Evolutionary conservation across 1,140 invertebrate species (phyloP).

Genomic region (Homalodisca vitripennis): DNA sequence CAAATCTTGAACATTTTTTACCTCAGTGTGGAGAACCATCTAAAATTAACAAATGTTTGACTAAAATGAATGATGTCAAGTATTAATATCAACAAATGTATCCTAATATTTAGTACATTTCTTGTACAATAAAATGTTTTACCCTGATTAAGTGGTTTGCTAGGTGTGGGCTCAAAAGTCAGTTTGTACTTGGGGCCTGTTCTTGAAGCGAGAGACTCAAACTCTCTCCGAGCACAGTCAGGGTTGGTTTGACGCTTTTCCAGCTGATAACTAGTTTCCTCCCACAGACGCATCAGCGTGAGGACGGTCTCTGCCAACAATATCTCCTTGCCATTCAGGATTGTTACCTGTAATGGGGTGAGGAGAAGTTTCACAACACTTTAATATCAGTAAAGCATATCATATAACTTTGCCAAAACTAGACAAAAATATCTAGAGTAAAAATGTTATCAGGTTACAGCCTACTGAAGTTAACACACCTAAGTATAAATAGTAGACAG

Average conservation of each 20-base stretch:
- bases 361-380: not conserved
- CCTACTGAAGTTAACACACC: too few species aligned
- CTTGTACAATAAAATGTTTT: too few species aligned
- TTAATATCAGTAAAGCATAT: not conserved
- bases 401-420: not conserved
- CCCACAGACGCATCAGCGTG: conserved; percentile 80
- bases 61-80: too few species aligned
- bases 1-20: too few species aligned
- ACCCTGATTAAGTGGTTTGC: not conserved
- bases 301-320: conserved; percentile 62
- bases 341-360: conserved; percentile 31
- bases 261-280: conserved; percentile 91
- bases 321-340: conserved; percentile 18
- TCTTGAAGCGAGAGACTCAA: conserved; percentile 55
- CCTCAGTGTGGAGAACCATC: too few species aligned
- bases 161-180: conserved; percentile 62
- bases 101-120: too few species aligned
- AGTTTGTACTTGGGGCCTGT: conserved; percentile 60
- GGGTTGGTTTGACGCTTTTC: conserved; percentile 81
- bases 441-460: too few species aligned
- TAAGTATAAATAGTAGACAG: too few species aligned
- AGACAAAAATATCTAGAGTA: too few species aligned
- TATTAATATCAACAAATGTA: too few species aligned
- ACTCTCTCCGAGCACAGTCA: conserved; percentile 78
- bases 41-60: too few species aligned